phyloP scores from a whole-genome alignment of 1,140 invertebrate genomes.

The Drosophila sp. region DNA sequence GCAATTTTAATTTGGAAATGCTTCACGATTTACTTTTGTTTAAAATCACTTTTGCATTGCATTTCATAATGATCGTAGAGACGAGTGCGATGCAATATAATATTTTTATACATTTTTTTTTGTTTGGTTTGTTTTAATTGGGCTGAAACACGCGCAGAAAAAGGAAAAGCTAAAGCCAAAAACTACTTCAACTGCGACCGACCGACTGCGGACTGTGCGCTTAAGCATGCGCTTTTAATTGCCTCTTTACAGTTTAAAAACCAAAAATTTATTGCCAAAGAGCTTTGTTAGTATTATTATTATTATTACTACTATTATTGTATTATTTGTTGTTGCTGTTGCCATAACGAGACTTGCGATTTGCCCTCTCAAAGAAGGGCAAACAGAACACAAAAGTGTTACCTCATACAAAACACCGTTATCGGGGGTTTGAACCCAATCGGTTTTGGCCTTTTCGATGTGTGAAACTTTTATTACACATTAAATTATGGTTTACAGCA shows the following conservation, averaged over 20 bases:
- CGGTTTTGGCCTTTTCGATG: conserved; percentile 1
- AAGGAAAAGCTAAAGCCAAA: conserved; percentile 40
- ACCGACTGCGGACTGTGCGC: conserved; percentile 27
- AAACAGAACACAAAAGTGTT: conserved; percentile 13
- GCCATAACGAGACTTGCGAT: conserved; percentile 23
- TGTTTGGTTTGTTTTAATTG: conserved; percentile 41
- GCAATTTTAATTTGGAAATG: conserved; percentile 47
- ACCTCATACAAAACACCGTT: background rate
- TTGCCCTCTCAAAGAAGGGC: conserved; percentile 12
- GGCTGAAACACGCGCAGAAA: conserved; percentile 44
- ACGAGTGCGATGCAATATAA: background rate
- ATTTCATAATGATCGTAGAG: conserved; percentile 44
- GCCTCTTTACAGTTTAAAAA: conserved; percentile 53
- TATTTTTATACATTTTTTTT: conserved; percentile 12
- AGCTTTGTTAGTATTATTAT: conserved; percentile 20
- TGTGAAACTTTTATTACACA: conserved; percentile 14
- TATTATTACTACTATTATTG: background rate
- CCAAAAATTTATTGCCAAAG: conserved; percentile 52
- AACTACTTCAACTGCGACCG: conserved; percentile 37
- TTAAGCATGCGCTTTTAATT: conserved; percentile 49
- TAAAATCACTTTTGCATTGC: conserved; percentile 47
- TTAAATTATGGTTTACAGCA: conserved; percentile 13
- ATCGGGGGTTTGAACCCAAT: background rate
- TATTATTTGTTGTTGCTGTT: background rate
- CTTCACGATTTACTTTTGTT: conserved; percentile 38